phyloP scores from a whole-genome alignment of 2,888 invertebrate species.

The Himalopsyche tibetana region DNA sequence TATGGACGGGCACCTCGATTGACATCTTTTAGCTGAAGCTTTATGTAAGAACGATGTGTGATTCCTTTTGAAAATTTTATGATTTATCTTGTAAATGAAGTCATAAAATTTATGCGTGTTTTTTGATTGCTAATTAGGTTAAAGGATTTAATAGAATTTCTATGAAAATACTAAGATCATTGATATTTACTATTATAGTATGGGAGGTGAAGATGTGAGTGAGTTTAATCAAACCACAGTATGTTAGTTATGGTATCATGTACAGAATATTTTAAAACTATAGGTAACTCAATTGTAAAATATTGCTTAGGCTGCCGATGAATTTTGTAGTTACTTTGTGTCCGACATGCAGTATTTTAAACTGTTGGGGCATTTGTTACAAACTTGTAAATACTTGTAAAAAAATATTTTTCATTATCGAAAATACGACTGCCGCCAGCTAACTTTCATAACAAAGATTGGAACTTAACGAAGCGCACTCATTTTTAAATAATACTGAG shows the following conservation, averaged over 20 bases:
- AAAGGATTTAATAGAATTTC: no score
- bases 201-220: no score
- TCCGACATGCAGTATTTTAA: conserved; percentile 3
- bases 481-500: not conserved
- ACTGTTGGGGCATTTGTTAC: not conserved
- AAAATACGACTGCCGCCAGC: not conserved
- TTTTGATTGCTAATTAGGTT: no score
- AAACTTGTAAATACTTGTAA: conserved; percentile 31
- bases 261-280: not conserved
- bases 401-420: not conserved
- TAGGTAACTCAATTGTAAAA: conserved; percentile 1
- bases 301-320: not conserved
- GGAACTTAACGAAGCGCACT: not conserved
- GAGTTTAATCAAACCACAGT: no score
- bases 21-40: no score
- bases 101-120: no score
- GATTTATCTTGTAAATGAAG: no score
- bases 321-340: conserved; percentile 17
- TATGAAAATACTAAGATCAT: no score
- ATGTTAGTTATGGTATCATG: not conserved
- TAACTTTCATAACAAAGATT: conserved; percentile 16
- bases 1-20: no score
- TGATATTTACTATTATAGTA: no score
- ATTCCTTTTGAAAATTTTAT: no score
- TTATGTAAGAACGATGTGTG: no score